phyloP scores from a whole-genome alignment of 2,888 invertebrate species.

The Sussaba pulchella region DNA sequence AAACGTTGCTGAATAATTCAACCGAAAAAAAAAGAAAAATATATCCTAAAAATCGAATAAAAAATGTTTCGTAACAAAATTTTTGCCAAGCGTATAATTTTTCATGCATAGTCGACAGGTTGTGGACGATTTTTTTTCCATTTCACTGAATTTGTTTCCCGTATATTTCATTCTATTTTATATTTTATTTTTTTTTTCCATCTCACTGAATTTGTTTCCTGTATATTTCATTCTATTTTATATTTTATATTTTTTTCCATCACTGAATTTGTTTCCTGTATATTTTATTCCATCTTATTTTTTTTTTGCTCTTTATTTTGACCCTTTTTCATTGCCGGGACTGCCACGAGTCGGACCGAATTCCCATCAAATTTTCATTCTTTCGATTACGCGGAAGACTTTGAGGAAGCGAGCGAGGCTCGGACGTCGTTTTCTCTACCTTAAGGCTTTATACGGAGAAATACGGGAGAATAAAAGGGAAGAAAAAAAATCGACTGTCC shows the following conservation, averaged over 20 bases:
- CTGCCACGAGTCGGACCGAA: conserved; percentile 7
- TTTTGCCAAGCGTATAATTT: background rate
- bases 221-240: background rate
- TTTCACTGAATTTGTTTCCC: no score
- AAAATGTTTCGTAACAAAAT: background rate
- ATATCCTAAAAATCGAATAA: no score
- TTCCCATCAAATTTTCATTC: conserved; percentile 30
- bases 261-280: background rate
- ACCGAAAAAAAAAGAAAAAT: no score
- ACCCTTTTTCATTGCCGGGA: background rate
- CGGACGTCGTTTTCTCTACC: no score
- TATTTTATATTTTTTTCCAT: no score
- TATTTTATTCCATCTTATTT: no score
- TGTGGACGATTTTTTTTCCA: no score
- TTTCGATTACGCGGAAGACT: background rate
- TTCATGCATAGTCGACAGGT: background rate
- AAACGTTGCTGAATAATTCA: conserved; percentile 11
- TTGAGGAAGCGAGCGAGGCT: background rate
- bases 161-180: background rate
- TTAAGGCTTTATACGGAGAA: no score
- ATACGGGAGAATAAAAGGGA: no score
- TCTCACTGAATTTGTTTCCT: no score
- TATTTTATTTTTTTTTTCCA: conserved; percentile 6
- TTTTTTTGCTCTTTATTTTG: background rate
- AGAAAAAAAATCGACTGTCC: background rate